phyloP scores from a whole-genome alignment of 2,113 vertebrate species.

The Catagonus wagneri region DNA sequence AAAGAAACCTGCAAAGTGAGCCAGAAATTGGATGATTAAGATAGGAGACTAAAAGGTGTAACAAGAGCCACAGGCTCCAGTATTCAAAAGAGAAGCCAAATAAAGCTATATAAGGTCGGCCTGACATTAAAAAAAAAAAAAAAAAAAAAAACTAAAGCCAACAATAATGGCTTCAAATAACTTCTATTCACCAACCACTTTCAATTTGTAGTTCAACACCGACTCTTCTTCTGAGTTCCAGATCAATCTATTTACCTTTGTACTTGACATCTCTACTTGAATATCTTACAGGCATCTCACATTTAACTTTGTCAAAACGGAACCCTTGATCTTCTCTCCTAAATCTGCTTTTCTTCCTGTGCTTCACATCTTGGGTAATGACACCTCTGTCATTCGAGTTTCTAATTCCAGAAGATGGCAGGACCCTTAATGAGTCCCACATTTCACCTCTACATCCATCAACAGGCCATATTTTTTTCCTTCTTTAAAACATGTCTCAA shows the following conservation, averaged over 20 bases:
- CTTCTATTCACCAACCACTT: not conserved
- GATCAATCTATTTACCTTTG: not conserved
- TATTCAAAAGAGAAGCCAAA: conserved; percentile 59
- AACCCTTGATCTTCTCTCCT: conserved; percentile 9
- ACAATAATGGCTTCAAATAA: conserved; percentile 12
- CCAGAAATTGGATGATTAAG: conserved; percentile 42
- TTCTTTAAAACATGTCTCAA: conserved; percentile 9
- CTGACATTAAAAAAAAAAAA: conserved; percentile 8
- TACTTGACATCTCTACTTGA: not conserved
- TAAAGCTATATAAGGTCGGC: conserved; percentile 19
- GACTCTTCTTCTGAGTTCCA: not conserved
- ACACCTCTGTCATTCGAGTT: not conserved
- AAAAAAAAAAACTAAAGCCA: not conserved
- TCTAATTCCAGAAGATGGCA: not conserved
- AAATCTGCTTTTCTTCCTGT: not conserved
- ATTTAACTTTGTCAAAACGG: conserved; percentile 50
- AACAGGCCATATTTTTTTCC: not conserved
- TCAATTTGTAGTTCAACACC: not conserved
- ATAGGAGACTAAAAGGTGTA: conserved; percentile 20
- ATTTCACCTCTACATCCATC: not conserved
- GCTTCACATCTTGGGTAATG: not conserved
- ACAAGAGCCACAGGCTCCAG: not conserved
- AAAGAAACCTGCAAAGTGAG: conserved; percentile 51
- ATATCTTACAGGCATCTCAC: conserved; percentile 14
- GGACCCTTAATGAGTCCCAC: not conserved